Evolutionary conservation across 2,888 invertebrate species (phyloP), one percentile per base, ranked within the genome.

Genomic region (Amphimallon solstitiale): DNA sequence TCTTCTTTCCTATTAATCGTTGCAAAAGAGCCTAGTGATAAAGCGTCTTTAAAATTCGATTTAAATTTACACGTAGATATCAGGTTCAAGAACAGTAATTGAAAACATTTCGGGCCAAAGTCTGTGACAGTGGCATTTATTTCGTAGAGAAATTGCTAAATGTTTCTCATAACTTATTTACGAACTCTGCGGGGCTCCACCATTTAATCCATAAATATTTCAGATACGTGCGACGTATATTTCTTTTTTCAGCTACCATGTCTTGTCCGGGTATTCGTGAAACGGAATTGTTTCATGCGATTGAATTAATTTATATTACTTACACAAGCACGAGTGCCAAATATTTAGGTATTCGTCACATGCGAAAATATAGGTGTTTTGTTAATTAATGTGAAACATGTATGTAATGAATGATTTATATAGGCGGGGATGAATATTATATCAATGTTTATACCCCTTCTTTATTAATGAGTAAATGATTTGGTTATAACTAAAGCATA

Each of bases 161-260:
- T 35, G 51, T 51, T 35, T 12, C 51, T 51, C 51, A 51, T 51
- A 15, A 51, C 17, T 51, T 51, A 51, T 51, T 51, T 51, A 35
- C 14, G 51, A 51, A 35, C 35, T 1, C 51, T 17, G n/a, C 12
- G 35, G 51, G n/a, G n/a, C 17, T 51, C 17, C 10, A 34, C 19
- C 51, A 51, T 34, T 51, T 51, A 51, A 51, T 51, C 51, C 17
- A 51, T 51, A 51, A 51, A 51, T 51, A 51, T 35, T 9, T 51
- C 17, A 35, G 35, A 35, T 35, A 17, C 51, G n/a, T 14, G 35
- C 29, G 29, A 29, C 29, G 15, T 35, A 34, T 14, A 34, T 15
- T 40, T 14, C n/a, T 14, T 40, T 1, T 14, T 40, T 40, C 35
- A 34, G 35, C 35, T 40, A 40, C 40, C 10, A n/a, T 40, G 4